Conservation (phyloP, 2,888 invertebrate genomes). For the Holacanthella duospinosa region DNA sequence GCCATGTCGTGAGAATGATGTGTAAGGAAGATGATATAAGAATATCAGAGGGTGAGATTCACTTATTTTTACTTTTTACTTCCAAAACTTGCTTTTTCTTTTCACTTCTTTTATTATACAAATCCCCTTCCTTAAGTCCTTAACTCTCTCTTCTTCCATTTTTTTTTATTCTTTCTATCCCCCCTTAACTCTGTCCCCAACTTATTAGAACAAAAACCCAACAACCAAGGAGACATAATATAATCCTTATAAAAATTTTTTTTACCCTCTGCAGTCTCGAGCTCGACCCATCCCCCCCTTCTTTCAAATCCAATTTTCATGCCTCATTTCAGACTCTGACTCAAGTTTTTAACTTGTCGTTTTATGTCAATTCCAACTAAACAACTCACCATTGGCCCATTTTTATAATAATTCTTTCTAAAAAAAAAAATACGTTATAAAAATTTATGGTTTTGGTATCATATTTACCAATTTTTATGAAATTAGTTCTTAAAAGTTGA, state of each 20-base stretch:
- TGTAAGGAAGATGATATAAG: not conserved
- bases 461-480: not conserved
- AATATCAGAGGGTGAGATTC: not conserved
- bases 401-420: not conserved
- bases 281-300: not conserved
- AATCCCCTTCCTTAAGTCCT: not conserved
- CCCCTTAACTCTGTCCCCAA: not conserved
- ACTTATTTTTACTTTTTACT: not conserved
- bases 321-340: too few species aligned
- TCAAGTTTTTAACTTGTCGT: not conserved
- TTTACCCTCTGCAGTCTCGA: not conserved
- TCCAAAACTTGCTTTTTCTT: not conserved
- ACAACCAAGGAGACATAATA: not conserved
- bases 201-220: not conserved
- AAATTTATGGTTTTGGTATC: not conserved
- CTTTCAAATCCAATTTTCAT: conserved; percentile 4
- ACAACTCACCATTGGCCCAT: not conserved
- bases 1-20: not conserved
- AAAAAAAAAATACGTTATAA: not conserved
- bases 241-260: not conserved
- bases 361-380: conserved; percentile 2
- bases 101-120: not conserved
- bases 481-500: not conserved
- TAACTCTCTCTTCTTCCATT: not conserved
- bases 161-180: not conserved